phyloP scores from a whole-genome alignment of 2,888 invertebrate genomes.

The Petrolisthes cinctipes region DNA sequence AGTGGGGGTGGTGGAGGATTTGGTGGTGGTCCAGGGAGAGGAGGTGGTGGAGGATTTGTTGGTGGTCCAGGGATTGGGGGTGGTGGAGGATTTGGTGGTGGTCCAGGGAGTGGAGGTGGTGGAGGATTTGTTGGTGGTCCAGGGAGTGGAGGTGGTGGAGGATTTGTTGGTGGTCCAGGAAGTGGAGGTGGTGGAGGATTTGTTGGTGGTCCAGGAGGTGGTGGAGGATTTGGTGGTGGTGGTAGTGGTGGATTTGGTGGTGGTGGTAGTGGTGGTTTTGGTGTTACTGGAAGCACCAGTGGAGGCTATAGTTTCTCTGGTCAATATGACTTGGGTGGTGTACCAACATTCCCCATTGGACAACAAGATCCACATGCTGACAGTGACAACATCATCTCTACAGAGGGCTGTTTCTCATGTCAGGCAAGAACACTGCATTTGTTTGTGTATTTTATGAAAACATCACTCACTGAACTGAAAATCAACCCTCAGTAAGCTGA shows the following conservation, averaged over 20 bases:
- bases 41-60: constrained; percentile 17
- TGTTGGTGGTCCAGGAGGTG: too few species aligned
- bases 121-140: constrained; percentile 18
- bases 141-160: constrained; percentile 20
- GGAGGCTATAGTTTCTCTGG: constrained; percentile 30
- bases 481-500: too few species aligned
- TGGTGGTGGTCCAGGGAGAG: constrained; percentile 12
- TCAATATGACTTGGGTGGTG: constrained; percentile 62
- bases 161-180: not conserved
- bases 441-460: too few species aligned
- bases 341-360: constrained; percentile 80
- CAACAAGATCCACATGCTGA: constrained; percentile 68
- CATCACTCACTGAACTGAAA: too few species aligned
- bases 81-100: constrained; percentile 14
- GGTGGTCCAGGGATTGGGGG: constrained; percentile 39
- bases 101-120: constrained; percentile 46
- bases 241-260: constrained; percentile 24
- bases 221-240: constrained; percentile 31
- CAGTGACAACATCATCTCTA: constrained; percentile 81
- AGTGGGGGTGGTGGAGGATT: constrained; percentile 36
- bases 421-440: constrained; percentile 73
- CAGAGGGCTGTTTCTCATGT: constrained; percentile 90
- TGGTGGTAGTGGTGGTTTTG: constrained; percentile 40
- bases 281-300: not conserved
- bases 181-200: constrained; percentile 16